Conservation (phyloP, 1,140 invertebrate genomes). For the Megathymus violae region DNA sequence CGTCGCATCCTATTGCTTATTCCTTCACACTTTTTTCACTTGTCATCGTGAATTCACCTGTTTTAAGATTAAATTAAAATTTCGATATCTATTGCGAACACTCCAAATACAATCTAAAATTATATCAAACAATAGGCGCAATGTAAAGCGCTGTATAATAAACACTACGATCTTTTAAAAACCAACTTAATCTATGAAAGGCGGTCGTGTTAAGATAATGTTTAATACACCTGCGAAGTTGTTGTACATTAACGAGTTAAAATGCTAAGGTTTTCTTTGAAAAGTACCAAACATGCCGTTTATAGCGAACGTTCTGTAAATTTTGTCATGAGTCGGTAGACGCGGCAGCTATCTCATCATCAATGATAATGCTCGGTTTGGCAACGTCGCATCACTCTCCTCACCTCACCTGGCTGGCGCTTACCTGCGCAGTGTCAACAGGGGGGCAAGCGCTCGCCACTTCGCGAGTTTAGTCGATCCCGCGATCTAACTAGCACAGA, state of each 20-base stretch:
- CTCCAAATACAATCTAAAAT: constrained; percentile 48
- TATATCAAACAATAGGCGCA: constrained; percentile 44
- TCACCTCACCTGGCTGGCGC: constrained; percentile 56
- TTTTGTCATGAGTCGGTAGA: constrained; percentile 54
- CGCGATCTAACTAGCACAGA: constrained; percentile 62
- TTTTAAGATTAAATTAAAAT: not conserved
- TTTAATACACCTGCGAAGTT: constrained; percentile 16
- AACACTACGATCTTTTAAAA: constrained; percentile 30
- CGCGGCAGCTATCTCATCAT: constrained; percentile 75
- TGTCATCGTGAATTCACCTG: constrained; percentile 23
- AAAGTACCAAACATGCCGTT: constrained; percentile 45
- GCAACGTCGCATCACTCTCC: constrained; percentile 77
- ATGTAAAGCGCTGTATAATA: constrained; percentile 44
- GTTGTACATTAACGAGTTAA: constrained; percentile 40
- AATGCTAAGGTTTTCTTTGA: constrained; percentile 26
- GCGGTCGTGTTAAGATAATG: not conserved
- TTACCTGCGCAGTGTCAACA: constrained; percentile 81
- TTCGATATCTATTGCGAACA: constrained; percentile 1
- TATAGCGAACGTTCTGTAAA: constrained; percentile 58
- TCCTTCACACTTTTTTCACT: constrained; percentile 2
- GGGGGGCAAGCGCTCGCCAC: constrained; percentile 63
- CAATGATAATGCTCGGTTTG: constrained; percentile 79
- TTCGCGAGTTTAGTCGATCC: constrained; percentile 62
- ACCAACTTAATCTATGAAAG: constrained; percentile 42
- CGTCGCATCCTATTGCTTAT: not conserved